Base-by-base conservation (phyloP, 1,140 invertebrate genomes). In the Brachionus manjavacas region DNA sequence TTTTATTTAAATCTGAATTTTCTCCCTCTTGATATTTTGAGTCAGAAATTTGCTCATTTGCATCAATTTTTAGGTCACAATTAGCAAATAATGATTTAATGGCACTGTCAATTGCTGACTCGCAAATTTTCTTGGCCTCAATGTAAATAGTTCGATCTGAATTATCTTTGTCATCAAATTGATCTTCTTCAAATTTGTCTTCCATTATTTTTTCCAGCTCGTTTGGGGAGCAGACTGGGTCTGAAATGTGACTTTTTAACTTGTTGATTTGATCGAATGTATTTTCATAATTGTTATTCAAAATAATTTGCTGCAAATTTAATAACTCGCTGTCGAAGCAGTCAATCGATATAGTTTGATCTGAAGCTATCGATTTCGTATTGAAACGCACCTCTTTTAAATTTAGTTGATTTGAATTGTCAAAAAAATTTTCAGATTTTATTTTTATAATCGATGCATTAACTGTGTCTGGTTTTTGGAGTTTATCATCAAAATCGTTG, bases 261-360 rank as follows among this genome's bases (percentile, higher is more conserved):
- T 20, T 72, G 9, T 76, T 76, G 12, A 76, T 76, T 28, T 76
- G 72, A 49, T 49, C 52, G 31, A 76, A 76, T 14, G 72, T 76
- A 25, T 76, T 49, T 25, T 76, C 72, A 49, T 28, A 76, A 49
- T 76, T 76, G 2, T 9, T 23, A 9, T 46, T 76, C 1, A 76
- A 4, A 23, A 76, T 76, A 0, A 49, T 49, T 76, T 76, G 41
- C 1, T 76, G 72, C 31, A 76, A 20, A 12, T 9, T 49, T 20
- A 43, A 28, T 14, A 76, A 28, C 4, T 76, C 41, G 14, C 6
- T 60, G n/a, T 60, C 52, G 20, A 60, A 60, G 52, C 52, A 20
- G 25, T 60, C 52, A 8, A 3, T 20, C 1, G 20, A 49, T 23
- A 4, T 23, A 2, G 11, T 28, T 4, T 46, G 7, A 25, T 2